A percentile compares a stretch with the other conserved stretches of the same genome.
These are phyloP conservation scores for Alligator mississippiensis DNA, from an alignment of 2,113 vertebrate species.

Conservation along the genomic window DNA sequence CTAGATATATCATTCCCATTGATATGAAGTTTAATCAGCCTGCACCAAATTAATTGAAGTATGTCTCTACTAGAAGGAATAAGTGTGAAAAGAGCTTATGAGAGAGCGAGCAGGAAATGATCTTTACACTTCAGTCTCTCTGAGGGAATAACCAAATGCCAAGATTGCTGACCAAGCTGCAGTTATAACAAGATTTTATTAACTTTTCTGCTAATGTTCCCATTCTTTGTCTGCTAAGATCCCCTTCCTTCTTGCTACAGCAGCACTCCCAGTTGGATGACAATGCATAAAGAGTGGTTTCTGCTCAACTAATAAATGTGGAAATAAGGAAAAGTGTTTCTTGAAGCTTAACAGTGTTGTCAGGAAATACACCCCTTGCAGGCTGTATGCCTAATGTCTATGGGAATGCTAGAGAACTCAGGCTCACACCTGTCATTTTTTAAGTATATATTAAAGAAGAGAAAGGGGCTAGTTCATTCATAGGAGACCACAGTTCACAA, in stretches of 20 bases:
- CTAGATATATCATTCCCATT: not conserved
- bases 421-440: slow-evolving; percentile 43
- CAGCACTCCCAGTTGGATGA: slow-evolving; percentile 47
- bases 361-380: slow-evolving; percentile 51
- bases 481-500: not conserved
- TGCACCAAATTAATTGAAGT: slow-evolving; percentile 31
- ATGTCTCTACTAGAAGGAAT: slow-evolving; percentile 46
- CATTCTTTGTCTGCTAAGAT: not conserved
- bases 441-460: slow-evolving; percentile 24
- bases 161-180: slow-evolving; percentile 36
- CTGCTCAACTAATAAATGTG: slow-evolving; percentile 60
- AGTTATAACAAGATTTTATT: slow-evolving; percentile 50
- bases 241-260: not conserved
- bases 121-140: slow-evolving; percentile 53
- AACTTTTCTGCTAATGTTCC: slow-evolving; percentile 35
- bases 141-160: slow-evolving; percentile 29
- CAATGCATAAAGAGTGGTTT: slow-evolving; percentile 40
- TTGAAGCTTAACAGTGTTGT: slow-evolving; percentile 63
- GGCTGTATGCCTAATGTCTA: slow-evolving; percentile 14
- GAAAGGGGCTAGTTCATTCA: not conserved
- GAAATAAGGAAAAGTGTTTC: slow-evolving; percentile 72
- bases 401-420: slow-evolving; percentile 56
- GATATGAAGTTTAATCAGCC: not conserved
- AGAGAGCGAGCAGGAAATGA: slow-evolving; percentile 50
- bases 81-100: slow-evolving; percentile 1